Conservation (phyloP, 2,113 vertebrate genomes). For the Chaetorhynchus papuensis region DNA sequence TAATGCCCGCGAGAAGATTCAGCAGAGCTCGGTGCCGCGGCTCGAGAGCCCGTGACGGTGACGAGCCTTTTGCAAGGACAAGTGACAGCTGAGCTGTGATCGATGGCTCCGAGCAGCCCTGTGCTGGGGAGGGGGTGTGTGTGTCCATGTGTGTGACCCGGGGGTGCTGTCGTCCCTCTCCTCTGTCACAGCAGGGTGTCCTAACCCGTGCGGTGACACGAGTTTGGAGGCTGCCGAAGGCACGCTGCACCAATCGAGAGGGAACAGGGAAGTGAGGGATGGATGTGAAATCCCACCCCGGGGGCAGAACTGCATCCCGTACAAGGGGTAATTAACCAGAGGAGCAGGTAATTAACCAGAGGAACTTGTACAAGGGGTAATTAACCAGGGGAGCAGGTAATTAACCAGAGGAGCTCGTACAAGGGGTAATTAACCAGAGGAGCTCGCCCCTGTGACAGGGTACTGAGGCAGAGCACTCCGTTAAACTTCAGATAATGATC, state of each 20-base stretch:
- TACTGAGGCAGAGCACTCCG: not conserved
- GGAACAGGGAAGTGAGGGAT: not conserved
- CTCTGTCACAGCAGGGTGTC: not conserved
- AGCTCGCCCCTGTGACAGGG: not conserved
- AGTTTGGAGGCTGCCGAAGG: not conserved
- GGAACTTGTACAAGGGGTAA: too few relatives aligned
- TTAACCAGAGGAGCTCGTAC: too few relatives aligned
- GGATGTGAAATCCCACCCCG: not conserved
- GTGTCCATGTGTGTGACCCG: not conserved
- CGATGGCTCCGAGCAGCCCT: not conserved
- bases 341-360: too few relatives aligned
- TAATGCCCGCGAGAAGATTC: not conserved
- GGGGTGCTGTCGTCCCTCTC: not conserved
- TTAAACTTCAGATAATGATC: not conserved
- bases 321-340: not conserved
- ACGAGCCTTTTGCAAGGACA: not conserved
- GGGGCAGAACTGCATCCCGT: not conserved
- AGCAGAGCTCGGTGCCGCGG: not conserved
- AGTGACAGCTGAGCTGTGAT: not conserved
- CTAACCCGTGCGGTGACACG: not conserved
- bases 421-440: not conserved
- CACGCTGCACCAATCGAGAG: not conserved
- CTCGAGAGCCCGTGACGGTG: fast-evolving
- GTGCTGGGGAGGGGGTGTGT: not conserved
- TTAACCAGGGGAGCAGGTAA: too few relatives aligned